Evolutionary conservation across 2,888 invertebrate species (phyloP).

Genomic region (Dinocampus coccinellae): DNA sequence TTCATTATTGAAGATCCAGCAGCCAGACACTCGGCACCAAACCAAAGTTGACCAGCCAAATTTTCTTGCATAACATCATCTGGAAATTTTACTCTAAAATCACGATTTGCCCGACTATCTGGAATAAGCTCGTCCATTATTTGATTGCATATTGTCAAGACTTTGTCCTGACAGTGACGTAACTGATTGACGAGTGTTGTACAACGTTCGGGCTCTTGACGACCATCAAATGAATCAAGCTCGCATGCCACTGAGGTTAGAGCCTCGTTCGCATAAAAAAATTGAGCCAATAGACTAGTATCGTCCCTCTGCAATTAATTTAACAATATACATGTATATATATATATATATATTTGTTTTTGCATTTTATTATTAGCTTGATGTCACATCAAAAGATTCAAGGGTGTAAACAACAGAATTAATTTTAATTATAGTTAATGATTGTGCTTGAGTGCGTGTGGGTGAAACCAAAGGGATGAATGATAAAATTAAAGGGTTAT

Average conservation of each 20-base stretch:
- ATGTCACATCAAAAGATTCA: neutral
- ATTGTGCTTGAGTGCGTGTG: neutral
- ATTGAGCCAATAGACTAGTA: conserved; percentile 92
- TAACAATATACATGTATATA: neutral
- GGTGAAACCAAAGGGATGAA: neutral
- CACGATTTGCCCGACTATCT: conserved; percentile 89
- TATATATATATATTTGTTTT: neutral
- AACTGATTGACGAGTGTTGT: conserved; percentile 95
- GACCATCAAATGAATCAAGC: conserved; percentile 98
- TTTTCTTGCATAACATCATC: conserved; percentile 99
- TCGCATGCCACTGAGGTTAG: conserved; percentile 95
- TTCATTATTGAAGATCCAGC: conserved; percentile 99
- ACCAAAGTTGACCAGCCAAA: conserved; percentile 98
- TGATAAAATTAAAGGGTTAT: neutral
- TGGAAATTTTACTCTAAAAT: conserved; percentile 98
- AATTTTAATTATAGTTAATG: conserved; percentile 52
- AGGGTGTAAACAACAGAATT: conserved; percentile 47
- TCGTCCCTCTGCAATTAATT: conserved; percentile 84
- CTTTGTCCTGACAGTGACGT: conserved; percentile 92
- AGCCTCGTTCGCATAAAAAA: conserved; percentile 98
- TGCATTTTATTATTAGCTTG: neutral
- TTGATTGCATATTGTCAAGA: conserved; percentile 91
- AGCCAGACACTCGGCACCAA: conserved; percentile 98
- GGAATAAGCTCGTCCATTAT: conserved; percentile 94
- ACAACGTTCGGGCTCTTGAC: conserved; percentile 97